Percentiles rank a stretch among this genome's conserved stretches.
Evolutionary conservation across 1,140 invertebrate genomes (phyloP).

Genomic region (Halictus rubicundus): DNA sequence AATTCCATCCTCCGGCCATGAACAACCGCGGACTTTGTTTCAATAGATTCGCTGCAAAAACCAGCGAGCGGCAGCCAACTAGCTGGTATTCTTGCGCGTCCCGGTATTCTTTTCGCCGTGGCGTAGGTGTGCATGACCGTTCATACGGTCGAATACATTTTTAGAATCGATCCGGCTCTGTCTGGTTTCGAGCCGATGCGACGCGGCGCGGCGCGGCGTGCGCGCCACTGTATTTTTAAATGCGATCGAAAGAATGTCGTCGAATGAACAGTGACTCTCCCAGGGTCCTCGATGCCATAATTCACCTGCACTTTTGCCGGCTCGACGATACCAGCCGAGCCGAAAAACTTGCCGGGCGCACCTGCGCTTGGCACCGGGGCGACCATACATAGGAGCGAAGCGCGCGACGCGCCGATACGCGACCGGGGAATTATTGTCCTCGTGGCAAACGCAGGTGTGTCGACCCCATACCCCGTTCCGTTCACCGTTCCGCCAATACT

Average conservation of each 20-base stretch:
- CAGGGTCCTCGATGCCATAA: slow-evolving; percentile 17
- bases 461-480: background rate
- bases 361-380: slow-evolving; percentile 34
- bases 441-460: slow-evolving; percentile 14
- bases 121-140: too few relatives aligned
- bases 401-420: too few relatives aligned
- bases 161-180: background rate
- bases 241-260: slow-evolving; percentile 7
- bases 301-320: slow-evolving; percentile 27
- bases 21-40: slow-evolving; percentile 28
- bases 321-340: slow-evolving; percentile 1
- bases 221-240: background rate
- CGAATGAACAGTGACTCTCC: slow-evolving; percentile 4
- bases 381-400: slow-evolving; percentile 9
- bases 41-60: slow-evolving; percentile 24
- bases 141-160: slow-evolving; percentile 9
- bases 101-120: background rate
- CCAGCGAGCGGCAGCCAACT: background rate
- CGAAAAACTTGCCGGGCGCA: slow-evolving; percentile 35
- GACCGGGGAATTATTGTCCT: slow-evolving; percentile 2
- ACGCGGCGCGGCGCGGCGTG: too few relatives aligned
- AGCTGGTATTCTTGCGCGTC: background rate
- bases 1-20: slow-evolving; percentile 8
- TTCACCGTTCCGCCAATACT: background rate
- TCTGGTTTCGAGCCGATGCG: too few relatives aligned